These are phyloP conservation scores for Podarcis cretensis DNA, from an alignment of 2,113 vertebrate species.

Conservation along the genomic window DNA sequence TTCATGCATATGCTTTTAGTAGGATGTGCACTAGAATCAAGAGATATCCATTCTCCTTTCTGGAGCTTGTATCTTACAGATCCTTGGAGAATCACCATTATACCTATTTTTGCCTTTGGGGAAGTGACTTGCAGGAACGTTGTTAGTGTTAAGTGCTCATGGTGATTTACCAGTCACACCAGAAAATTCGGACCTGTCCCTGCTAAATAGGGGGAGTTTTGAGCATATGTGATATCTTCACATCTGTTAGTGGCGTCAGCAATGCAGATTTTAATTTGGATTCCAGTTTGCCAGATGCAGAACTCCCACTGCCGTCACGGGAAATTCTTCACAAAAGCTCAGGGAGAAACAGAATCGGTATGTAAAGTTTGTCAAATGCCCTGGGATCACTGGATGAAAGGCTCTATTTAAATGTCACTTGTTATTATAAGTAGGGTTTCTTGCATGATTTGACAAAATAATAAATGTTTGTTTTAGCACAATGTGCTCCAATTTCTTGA, in stretches of 20 bases:
- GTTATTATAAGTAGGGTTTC: slow-evolving; percentile 65
- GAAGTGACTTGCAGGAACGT: no score
- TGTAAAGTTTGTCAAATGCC: slow-evolving; percentile 58
- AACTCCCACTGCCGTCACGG: slow-evolving; percentile 27
- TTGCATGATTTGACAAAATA: slow-evolving; percentile 68
- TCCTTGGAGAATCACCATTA: no score
- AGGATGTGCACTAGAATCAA: background rate
- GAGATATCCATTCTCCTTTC: background rate
- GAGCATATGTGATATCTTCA: background rate
- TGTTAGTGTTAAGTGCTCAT: background rate
- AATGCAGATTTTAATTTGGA: slow-evolving; percentile 10
- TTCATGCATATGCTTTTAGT: background rate
- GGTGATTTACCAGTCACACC: background rate
- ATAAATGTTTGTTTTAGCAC: slow-evolving; percentile 62
- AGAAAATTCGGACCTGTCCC: background rate
- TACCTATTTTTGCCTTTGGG: no score
- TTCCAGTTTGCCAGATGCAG: background rate
- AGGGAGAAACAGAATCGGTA: slow-evolving; percentile 45
- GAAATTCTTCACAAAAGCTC: slow-evolving; percentile 41
- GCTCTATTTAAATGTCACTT: slow-evolving; percentile 47
- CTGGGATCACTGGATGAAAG: slow-evolving; percentile 64
- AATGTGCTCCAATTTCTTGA: slow-evolving; percentile 57
- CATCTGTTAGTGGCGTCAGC: slow-evolving; percentile 16
- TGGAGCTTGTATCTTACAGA: no score
- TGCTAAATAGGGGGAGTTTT: background rate